These are phyloP conservation scores for Laothoe populi DNA, from an alignment of 2,888 invertebrate species.

Conservation along the genomic window DNA sequence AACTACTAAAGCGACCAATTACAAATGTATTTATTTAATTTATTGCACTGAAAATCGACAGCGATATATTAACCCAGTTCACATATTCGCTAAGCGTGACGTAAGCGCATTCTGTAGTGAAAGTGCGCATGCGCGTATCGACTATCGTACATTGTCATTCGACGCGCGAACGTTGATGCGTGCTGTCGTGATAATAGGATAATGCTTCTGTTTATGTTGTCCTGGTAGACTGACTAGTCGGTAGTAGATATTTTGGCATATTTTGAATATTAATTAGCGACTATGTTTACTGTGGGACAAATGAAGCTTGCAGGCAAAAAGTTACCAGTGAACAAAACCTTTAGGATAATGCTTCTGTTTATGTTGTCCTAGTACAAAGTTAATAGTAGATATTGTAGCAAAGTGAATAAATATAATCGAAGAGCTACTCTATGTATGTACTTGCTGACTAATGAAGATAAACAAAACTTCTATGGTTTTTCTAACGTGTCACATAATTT, in stretches of 20 bases:
- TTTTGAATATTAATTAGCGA: too few relatives aligned
- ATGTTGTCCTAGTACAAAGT: not conserved
- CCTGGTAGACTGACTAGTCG: not conserved
- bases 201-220: not conserved
- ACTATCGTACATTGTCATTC: constrained; percentile 52
- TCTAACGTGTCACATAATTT: too few relatives aligned
- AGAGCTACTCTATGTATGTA: too few relatives aligned
- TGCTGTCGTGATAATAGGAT: constrained; percentile 42
- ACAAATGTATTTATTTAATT: not conserved
- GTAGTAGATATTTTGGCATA: not conserved
- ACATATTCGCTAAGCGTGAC: constrained; percentile 20
- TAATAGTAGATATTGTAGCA: not conserved
- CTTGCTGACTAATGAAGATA: too few relatives aligned
- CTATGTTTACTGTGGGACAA: too few relatives aligned
- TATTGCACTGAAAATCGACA: constrained; percentile 11
- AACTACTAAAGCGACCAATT: too few relatives aligned
- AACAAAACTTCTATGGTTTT: too few relatives aligned
- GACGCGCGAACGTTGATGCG: constrained; percentile 44
- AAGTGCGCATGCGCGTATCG: constrained; percentile 57
- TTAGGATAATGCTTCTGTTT: constrained; percentile 4
- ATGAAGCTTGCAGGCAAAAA: too few relatives aligned
- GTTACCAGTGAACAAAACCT: too few relatives aligned
- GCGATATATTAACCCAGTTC: constrained; percentile 20
- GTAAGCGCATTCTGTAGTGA: constrained; percentile 55
- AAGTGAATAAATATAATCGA: too few relatives aligned